phyloP scores from a whole-genome alignment of 2,797 vertebrate species.

The Emydoidea blandingii region DNA sequence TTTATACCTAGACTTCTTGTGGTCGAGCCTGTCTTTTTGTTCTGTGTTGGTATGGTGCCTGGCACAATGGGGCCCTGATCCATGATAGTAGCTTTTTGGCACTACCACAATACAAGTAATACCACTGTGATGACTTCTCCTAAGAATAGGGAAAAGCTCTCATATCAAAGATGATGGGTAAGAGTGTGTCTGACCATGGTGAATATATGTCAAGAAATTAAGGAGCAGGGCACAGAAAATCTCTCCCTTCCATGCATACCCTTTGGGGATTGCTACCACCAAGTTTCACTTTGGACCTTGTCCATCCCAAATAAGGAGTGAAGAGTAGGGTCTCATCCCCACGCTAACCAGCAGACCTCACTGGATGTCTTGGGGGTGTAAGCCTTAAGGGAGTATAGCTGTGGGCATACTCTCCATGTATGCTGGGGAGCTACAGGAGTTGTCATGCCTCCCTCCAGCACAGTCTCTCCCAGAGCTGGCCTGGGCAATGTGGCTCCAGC shows the following conservation, averaged over 20 bases:
- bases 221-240: background rate
- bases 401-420: background rate
- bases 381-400: background rate
- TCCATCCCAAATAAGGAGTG: background rate
- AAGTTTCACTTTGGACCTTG: background rate
- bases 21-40: background rate
- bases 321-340: background rate
- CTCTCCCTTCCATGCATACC: background rate
- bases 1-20: background rate
- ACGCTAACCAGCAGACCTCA: background rate
- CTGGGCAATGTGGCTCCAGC: background rate
- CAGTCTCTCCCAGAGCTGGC: background rate
- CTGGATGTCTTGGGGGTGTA: conserved; percentile 11
- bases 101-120: background rate
- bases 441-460: background rate
- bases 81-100: background rate
- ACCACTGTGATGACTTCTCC: background rate
- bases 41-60: background rate
- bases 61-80: background rate
- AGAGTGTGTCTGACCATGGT: background rate
- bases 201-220: background rate
- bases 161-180: background rate
- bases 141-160: background rate
- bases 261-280: background rate
- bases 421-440: background rate